A percentile compares a stretch with the other conserved stretches of the same genome.
Evolutionary conservation across 2,113 vertebrate species (phyloP).

Genomic region (Nesospiza acunhae): DNA sequence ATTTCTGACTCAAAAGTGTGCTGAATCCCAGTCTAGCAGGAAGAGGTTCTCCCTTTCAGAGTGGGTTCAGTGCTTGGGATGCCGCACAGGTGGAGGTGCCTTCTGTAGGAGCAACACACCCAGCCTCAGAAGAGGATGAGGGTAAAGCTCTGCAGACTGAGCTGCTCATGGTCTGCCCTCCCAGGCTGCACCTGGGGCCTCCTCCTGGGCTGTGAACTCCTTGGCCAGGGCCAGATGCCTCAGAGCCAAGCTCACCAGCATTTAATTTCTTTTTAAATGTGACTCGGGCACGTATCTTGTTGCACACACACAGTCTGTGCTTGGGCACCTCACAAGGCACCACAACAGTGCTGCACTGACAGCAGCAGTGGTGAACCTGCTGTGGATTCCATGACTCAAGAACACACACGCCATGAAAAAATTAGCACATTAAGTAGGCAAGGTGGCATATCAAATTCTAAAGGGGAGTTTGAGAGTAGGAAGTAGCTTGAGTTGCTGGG

Average conservation of each 20-base stretch:
- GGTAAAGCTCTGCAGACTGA: background rate
- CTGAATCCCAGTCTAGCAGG: background rate
- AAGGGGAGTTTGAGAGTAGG: background rate
- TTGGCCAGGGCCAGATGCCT: background rate
- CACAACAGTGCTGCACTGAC: background rate
- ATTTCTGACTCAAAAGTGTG: background rate
- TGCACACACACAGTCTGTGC: background rate
- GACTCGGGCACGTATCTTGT: accelerated
- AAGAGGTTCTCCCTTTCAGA: background rate
- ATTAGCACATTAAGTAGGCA: background rate
- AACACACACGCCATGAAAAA: background rate
- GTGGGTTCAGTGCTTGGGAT: background rate
- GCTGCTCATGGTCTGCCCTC: background rate
- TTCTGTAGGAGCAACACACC: background rate
- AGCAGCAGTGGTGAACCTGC: background rate
- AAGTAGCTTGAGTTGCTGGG: background rate
- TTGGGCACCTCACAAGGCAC: background rate
- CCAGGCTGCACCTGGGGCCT: background rate
- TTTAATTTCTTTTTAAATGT: background rate
- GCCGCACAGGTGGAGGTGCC: background rate
- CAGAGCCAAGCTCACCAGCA: background rate
- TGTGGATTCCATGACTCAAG: background rate
- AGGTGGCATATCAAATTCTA: background rate
- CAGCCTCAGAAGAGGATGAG: background rate
- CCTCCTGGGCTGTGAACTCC: background rate